These are phyloP conservation scores for Glareola pratincola DNA, from an alignment of 2,113 vertebrate genomes.

Conservation along the genomic window DNA sequence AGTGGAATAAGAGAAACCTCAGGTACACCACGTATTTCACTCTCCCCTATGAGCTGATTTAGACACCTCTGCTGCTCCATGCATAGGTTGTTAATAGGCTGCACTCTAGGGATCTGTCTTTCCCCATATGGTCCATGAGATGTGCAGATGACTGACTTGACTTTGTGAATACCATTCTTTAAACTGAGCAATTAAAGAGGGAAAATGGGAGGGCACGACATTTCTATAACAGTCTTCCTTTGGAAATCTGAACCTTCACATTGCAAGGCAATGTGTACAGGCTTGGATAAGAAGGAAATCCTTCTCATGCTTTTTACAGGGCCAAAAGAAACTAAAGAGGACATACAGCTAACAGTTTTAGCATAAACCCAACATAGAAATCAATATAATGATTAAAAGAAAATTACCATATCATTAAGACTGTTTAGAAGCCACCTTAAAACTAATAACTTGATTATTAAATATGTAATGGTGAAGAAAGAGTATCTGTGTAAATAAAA, in stretches of 20 bases:
- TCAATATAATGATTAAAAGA: neutral
- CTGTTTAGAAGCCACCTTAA: constrained; percentile 21
- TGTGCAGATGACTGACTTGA: neutral
- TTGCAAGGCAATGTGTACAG: neutral
- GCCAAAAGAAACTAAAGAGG: neutral
- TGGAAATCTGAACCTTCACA: neutral
- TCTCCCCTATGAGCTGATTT: neutral
- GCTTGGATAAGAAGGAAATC: neutral
- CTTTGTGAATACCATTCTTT: neutral
- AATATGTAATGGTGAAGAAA: constrained; percentile 7
- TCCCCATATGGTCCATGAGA: neutral
- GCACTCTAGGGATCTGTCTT: neutral
- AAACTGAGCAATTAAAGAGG: neutral
- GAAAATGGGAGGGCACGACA: neutral
- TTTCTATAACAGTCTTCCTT: neutral
- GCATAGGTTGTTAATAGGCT: neutral
- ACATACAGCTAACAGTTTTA: neutral
- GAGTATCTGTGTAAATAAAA: constrained; percentile 41
- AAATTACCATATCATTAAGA: constrained; percentile 23
- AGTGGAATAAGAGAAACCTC: neutral
- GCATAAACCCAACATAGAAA: neutral
- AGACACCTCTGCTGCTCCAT: neutral
- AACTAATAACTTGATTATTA: neutral
- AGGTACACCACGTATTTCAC: neutral
- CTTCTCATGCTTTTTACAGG: neutral